These are phyloP conservation scores for Xenus cinereus DNA, from an alignment of 2,113 vertebrate species.

Conservation along the genomic window DNA sequence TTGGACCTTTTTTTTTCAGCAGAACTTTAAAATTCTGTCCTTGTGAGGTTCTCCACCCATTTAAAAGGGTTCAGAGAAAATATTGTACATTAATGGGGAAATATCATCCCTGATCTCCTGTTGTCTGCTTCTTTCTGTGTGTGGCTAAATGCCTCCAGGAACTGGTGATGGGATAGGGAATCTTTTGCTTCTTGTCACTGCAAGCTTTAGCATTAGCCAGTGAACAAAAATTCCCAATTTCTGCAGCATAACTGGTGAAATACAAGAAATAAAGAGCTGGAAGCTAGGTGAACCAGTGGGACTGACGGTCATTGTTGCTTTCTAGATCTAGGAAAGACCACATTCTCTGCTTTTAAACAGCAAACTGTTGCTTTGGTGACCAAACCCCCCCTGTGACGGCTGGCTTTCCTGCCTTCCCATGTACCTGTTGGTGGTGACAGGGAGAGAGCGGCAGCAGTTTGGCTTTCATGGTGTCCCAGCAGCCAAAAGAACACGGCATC, in stretches of 20 bases:
- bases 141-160: background rate
- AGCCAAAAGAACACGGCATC: background rate
- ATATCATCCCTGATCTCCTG: background rate
- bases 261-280: background rate
- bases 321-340: background rate
- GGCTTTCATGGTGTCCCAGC: background rate
- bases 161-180: background rate
- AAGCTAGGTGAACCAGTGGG: background rate
- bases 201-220: background rate
- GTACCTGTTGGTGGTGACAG: background rate
- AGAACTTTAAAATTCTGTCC: background rate
- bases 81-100: background rate
- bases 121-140: background rate
- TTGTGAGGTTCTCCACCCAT: background rate
- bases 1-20: background rate
- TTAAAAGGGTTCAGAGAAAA: background rate
- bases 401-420: background rate
- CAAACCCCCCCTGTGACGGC: fast-evolving
- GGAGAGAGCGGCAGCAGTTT: background rate
- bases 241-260: background rate
- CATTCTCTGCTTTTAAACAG: background rate
- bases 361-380: background rate
- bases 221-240: background rate
- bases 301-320: background rate
- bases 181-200: background rate